phyloP scores from a whole-genome alignment of 2,888 invertebrate species.

The Noctua fimbriata region DNA sequence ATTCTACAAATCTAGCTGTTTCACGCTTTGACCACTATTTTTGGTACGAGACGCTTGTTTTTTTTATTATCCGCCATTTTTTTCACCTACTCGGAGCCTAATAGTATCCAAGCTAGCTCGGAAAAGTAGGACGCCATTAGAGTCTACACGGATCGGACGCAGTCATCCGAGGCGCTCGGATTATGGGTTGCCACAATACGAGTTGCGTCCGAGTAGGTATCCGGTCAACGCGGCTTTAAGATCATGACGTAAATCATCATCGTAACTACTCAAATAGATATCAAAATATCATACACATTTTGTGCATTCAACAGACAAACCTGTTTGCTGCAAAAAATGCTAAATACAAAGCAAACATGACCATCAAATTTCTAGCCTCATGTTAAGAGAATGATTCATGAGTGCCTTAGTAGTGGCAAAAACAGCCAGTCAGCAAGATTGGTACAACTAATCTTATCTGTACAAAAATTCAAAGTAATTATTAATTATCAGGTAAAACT shows the following conservation, averaged over 20 bases:
- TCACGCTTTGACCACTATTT: too few relatives aligned
- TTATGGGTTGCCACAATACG: too few relatives aligned
- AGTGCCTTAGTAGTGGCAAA: background rate
- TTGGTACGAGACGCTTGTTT: too few relatives aligned
- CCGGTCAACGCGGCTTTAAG: background rate
- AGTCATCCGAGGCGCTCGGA: too few relatives aligned
- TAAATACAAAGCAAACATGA: slow-evolving; percentile 2
- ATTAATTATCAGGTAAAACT: slow-evolving; percentile 63
- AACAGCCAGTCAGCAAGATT: slow-evolving; percentile 39
- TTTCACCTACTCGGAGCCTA: too few relatives aligned
- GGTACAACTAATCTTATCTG: slow-evolving; percentile 6
- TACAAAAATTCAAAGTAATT: too few relatives aligned
- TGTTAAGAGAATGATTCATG: background rate
- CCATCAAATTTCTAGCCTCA: background rate
- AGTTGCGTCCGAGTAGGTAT: too few relatives aligned
- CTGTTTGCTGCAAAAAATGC: background rate
- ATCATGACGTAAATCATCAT: background rate
- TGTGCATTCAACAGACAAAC: background rate
- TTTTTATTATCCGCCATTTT: too few relatives aligned
- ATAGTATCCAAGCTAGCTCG: too few relatives aligned
- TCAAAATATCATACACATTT: background rate
- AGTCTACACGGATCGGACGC: too few relatives aligned
- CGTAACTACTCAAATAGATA: background rate
- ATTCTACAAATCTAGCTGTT: too few relatives aligned
- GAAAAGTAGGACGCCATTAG: too few relatives aligned